Evolutionary conservation across 2,113 vertebrate species (phyloP).

Genomic region (Stercorarius parasiticus): DNA sequence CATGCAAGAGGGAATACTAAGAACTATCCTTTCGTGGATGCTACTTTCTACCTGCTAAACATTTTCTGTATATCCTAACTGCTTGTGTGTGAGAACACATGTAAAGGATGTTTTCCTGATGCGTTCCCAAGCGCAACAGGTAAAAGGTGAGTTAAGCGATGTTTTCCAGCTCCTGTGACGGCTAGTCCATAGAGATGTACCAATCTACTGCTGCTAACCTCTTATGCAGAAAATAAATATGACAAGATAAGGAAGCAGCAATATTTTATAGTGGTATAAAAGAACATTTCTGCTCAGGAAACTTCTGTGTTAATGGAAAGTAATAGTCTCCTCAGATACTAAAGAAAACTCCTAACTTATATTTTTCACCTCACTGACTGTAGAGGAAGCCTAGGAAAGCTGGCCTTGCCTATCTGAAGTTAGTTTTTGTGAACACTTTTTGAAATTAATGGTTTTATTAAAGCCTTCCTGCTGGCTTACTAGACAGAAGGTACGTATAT

Average conservation of each 20-base stretch:
- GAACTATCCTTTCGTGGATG: not conserved
- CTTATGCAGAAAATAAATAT: not conserved
- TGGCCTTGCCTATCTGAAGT: not conserved
- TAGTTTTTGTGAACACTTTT: not conserved
- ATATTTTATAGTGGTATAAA: not conserved
- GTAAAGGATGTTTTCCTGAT: not conserved
- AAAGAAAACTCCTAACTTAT: not conserved
- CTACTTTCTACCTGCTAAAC: not conserved
- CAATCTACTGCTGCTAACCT: not conserved
- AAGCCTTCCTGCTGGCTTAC: not conserved
- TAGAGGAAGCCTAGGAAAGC: not conserved
- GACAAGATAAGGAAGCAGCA: not conserved
- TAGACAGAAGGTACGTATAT: not conserved
- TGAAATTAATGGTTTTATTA: not conserved
- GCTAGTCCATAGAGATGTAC: not conserved
- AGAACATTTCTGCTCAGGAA: not conserved
- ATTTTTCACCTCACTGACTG: not conserved
- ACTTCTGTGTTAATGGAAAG: not conserved
- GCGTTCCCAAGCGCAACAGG: not conserved
- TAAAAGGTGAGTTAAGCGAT: not conserved
- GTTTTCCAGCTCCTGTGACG: not conserved
- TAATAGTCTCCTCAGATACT: not conserved
- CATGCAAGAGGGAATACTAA: not conserved
- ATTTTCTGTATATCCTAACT: not conserved
- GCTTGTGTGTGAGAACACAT: fast-evolving